These are phyloP conservation scores for Chloebia gouldiae DNA, from an alignment of 2,113 vertebrate species.

Conservation along the genomic window DNA sequence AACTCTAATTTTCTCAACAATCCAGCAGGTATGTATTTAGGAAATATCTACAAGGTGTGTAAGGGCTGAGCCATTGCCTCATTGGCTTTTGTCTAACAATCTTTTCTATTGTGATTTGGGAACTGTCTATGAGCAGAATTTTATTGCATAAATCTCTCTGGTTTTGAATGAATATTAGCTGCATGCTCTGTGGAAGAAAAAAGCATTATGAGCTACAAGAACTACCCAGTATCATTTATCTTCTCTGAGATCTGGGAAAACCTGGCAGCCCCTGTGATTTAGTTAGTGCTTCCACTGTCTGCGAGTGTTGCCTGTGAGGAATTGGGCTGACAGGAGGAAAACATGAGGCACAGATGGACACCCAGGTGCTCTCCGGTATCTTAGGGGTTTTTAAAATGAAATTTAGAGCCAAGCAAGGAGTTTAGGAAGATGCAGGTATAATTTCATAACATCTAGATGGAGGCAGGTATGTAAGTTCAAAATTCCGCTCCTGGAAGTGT, in stretches of 20 bases:
- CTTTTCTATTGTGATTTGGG: not conserved
- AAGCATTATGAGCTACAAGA: conserved; percentile 5
- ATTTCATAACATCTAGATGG: not conserved
- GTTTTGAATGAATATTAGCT: conserved; percentile 16
- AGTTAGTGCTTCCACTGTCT: not conserved
- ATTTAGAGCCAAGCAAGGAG: not conserved
- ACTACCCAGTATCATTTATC: conserved; percentile 12
- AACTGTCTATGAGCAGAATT: not conserved
- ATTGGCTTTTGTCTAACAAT: conserved; percentile 7
- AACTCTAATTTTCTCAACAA: not conserved
- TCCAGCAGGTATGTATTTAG: not conserved
- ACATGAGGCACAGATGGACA: not conserved
- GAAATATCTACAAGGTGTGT: not conserved
- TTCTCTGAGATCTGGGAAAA: not conserved
- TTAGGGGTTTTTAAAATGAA: not conserved
- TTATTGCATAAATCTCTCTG: conserved; percentile 26
- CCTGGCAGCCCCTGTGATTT: not conserved
- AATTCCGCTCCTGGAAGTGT: not conserved
- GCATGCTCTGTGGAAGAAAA: not conserved
- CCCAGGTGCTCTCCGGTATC: not conserved
- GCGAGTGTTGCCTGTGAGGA: not conserved
- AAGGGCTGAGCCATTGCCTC: conserved; percentile 22
- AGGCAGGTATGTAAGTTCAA: not conserved
- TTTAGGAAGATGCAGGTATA: not conserved
- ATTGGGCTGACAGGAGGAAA: not conserved